Evolutionary conservation across 2,888 invertebrate genomes (phyloP), one percentile per base, ranked within the genome.

Genomic region (Lysandra bellargus): DNA sequence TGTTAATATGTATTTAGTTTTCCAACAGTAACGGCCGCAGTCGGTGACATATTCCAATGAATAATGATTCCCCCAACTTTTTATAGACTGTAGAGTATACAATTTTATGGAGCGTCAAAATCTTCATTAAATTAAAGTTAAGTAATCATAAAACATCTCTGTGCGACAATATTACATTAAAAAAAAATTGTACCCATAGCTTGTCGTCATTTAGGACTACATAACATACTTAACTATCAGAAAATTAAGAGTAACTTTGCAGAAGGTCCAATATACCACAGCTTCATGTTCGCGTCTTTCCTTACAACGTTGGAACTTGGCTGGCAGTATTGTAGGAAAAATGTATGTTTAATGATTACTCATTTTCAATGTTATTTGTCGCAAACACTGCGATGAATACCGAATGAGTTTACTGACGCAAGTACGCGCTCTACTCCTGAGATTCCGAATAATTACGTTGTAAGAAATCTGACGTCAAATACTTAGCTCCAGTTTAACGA

Each of bases 351-450:
- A 7, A 61, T 61, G 23, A 61, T 61, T 61, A 61, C 7, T 7
- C 23, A 61, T 61, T 61, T 61, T 61, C 23, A 61, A 61, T 61
- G 61, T 61, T 61, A 61, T 23, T 61, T 61, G 61, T 61, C 23
- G 23, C 61, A n/a, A 61, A 23, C 23, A 61, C 61, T 61, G 61
- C 61, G n/a, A 61, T 61, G 61, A 61, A 61, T 61, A 61, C 61
- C 61, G 61, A 61, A 61, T 61, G 61, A 61, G 61, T 61, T 61
- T 23, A 61, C 7, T 61, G 61, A 61, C 23, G 61, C 23, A 61
- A 61, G 61, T 61, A 61, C 23, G n/a, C n/a, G 23, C 5, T 23
- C 61, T 9, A 9, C 61, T 61, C 61, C 61, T n/a, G n/a, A 23
- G 61, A 61, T 61, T 60, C 1, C 60, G 60, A 60, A 60, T 60